These are phyloP conservation scores for Hydropotes inermis DNA, from an alignment of 2,113 vertebrate genomes.

Conservation along the genomic window DNA sequence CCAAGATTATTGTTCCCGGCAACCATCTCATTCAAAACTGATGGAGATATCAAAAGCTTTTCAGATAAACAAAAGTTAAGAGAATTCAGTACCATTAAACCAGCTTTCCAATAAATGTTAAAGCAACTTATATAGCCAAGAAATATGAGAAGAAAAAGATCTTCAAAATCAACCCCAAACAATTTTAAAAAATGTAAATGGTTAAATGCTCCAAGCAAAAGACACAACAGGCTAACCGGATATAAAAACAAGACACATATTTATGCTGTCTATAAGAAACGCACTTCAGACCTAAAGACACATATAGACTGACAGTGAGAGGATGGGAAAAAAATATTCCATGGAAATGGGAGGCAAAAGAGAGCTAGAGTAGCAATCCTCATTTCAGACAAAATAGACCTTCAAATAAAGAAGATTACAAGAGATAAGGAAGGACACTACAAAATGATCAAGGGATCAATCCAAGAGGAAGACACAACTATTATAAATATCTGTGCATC, in stretches of 20 bases:
- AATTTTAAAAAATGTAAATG: background rate
- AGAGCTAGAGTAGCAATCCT: background rate
- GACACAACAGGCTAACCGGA: background rate
- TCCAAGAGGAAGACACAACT: background rate
- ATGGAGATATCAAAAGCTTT: background rate
- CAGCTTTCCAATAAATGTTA: background rate
- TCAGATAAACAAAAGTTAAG: background rate
- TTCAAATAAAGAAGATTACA: background rate
- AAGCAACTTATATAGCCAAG: background rate
- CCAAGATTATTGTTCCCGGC: background rate
- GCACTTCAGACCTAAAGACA: background rate
- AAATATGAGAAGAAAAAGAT: background rate
- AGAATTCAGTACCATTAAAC: background rate
- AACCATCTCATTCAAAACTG: background rate
- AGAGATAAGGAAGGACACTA: background rate
- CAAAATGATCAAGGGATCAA: background rate
- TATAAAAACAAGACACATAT: too few relatives aligned
- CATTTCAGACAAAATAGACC: background rate
- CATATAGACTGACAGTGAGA: background rate
- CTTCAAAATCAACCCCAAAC: background rate
- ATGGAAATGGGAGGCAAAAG: background rate
- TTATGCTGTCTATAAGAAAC: background rate
- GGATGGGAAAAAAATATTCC: background rate
- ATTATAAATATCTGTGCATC: background rate
- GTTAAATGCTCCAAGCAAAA: background rate